Percentiles rank a stretch among this genome's conserved stretches.
phyloP scores from a whole-genome alignment of 1,140 invertebrate genomes.

The Drosophila kanapiae region DNA sequence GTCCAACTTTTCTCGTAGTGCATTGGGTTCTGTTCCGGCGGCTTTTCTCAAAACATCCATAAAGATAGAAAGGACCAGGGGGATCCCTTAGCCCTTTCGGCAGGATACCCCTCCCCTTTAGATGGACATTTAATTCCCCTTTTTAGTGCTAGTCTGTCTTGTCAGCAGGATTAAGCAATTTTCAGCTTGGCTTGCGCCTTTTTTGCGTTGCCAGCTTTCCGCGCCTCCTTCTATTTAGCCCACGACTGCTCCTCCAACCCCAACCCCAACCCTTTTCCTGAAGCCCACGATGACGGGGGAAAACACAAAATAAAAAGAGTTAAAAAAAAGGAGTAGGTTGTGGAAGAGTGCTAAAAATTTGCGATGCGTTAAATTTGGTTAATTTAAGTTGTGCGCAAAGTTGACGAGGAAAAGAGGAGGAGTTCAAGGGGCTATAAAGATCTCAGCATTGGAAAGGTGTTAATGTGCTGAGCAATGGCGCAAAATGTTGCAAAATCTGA shows the following conservation, averaged over 20 bases:
- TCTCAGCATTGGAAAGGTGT: conserved; percentile 19
- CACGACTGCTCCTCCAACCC: background rate
- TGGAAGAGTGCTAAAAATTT: conserved; percentile 57
- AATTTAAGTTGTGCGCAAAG: conserved; percentile 59
- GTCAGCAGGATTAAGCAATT: conserved; percentile 84
- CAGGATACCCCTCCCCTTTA: background rate
- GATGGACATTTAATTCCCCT: conserved; percentile 30
- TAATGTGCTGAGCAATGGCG: conserved; percentile 24
- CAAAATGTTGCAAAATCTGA: background rate
- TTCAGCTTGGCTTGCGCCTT: conserved; percentile 76
- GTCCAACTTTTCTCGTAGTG: background rate
- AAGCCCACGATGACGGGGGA: conserved; percentile 61
- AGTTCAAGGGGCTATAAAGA: background rate
- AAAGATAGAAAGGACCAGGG: conserved; percentile 26
- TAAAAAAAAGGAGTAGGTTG: conserved; percentile 19
- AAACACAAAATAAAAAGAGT: conserved; percentile 13
- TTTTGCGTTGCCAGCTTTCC: conserved; percentile 55
- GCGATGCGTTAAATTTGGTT: conserved; percentile 76
- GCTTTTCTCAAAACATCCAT: conserved; percentile 28
- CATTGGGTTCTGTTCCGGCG: conserved; percentile 4
- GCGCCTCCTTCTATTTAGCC: conserved; percentile 51
- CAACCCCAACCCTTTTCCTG: no score
- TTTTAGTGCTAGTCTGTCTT: conserved; percentile 71
- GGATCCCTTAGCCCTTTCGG: conserved; percentile 9
- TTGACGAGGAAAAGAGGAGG: background rate